Evolutionary conservation across 2,113 vertebrate genomes (phyloP).

Genomic region (Gadus macrocephalus): DNA sequence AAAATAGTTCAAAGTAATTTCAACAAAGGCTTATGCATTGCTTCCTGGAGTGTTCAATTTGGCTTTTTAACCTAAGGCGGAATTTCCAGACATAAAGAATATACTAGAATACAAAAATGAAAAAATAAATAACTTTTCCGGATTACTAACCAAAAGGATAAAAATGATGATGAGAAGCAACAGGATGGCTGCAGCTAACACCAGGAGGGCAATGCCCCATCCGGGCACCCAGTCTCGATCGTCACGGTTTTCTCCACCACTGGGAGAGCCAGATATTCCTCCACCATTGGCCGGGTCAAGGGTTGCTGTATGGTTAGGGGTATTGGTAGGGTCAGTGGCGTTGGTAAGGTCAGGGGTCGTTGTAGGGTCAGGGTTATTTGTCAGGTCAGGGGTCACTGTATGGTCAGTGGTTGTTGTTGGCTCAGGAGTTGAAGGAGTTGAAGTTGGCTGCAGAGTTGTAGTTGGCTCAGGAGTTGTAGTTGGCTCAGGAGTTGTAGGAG

Average conservation of each 20-base stretch:
- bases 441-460: neutral
- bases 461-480: neutral
- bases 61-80: no score
- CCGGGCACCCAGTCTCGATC: constrained; percentile 59
- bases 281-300: neutral
- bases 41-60: no score
- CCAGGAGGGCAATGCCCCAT: constrained; percentile 84
- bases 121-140: neutral
- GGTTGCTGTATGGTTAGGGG: neutral
- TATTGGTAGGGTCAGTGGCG: no score
- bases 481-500: neutral
- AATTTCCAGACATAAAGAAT: neutral
- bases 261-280: no score
- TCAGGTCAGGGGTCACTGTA: neutral
- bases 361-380: no score
- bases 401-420: neutral
- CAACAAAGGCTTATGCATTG: neutral
- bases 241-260: neutral
- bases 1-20: constrained; percentile 1
- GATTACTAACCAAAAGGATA: constrained; percentile 63
- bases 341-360: neutral
- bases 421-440: neutral
- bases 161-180: constrained; percentile 32
- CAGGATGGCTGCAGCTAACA: constrained; percentile 72
- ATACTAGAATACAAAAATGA: neutral